phyloP scores from a whole-genome alignment of 2,113 vertebrate genomes.

The Embiotoca jacksoni region DNA sequence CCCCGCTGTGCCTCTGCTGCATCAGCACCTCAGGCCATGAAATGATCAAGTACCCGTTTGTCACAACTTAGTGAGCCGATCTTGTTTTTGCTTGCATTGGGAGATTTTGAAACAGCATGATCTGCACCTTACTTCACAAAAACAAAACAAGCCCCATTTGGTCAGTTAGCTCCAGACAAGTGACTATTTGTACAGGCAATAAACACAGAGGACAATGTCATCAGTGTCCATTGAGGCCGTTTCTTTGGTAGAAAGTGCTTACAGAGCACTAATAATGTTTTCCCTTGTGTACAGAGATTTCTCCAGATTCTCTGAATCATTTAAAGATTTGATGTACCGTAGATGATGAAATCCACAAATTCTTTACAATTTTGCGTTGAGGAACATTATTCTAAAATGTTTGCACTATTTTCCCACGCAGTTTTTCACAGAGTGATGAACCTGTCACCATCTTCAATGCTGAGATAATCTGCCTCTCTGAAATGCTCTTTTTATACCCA shows the following conservation, averaged over 20 bases:
- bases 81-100: slow-evolving; percentile 26
- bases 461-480: too few relatives aligned
- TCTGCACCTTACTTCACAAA: slow-evolving; percentile 36
- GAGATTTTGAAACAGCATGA: slow-evolving; percentile 22
- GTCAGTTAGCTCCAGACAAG: slow-evolving; percentile 24
- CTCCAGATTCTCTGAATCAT: too few relatives aligned
- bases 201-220: slow-evolving; percentile 26
- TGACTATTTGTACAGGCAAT: slow-evolving; percentile 34
- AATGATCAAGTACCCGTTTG: slow-evolving; percentile 53
- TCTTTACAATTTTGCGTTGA: too few relatives aligned
- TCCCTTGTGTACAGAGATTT: too few relatives aligned
- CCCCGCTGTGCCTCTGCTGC: slow-evolving; percentile 13
- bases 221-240: slow-evolving; percentile 2
- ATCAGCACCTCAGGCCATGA: slow-evolving; percentile 48
- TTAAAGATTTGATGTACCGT: too few relatives aligned
- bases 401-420: too few relatives aligned
- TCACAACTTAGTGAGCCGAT: slow-evolving; percentile 54
- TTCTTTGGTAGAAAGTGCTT: not conserved
- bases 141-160: slow-evolving; percentile 38
- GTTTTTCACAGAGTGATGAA: too few relatives aligned
- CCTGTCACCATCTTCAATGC: too few relatives aligned
- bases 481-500: too few relatives aligned
- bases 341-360: too few relatives aligned
- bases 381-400: too few relatives aligned
- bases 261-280: not conserved